A percentile compares a stretch with the other conserved stretches of the same genome.
Evolutionary conservation across 1,140 invertebrate species (phyloP).

Genomic region (Zaprionus ghesquierei): DNA sequence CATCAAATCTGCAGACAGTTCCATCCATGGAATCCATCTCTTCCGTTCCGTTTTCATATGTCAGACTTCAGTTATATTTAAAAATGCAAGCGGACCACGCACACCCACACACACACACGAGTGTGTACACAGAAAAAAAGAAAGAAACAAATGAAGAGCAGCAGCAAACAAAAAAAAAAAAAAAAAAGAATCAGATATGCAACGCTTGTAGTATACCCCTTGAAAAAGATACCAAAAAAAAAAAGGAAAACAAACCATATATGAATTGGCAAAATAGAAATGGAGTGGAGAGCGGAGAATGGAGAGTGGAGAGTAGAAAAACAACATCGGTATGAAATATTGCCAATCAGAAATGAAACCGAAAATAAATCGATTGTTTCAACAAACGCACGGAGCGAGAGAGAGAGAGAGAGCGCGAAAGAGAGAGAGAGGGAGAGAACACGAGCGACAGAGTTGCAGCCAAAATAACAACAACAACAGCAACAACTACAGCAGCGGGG

Average conservation of each 20-base stretch:
- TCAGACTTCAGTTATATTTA: constrained; percentile 25
- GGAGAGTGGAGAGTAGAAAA: constrained; percentile 26
- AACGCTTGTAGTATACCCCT: constrained; percentile 6
- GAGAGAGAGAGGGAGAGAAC: constrained; percentile 12
- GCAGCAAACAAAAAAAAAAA: constrained; percentile 15
- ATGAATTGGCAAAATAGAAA: background rate
- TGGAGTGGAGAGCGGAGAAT: background rate
- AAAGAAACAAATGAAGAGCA: constrained; percentile 7
- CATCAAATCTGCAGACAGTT: constrained; percentile 14
- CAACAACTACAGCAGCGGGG: constrained; percentile 11
- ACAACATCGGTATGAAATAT: constrained; percentile 73
- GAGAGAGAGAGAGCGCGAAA: background rate
- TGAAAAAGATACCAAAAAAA: constrained; percentile 13
- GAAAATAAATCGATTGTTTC: constrained; percentile 82
- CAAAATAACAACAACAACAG: constrained; percentile 44
- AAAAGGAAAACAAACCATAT: background rate
- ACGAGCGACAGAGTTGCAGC: constrained; percentile 44
- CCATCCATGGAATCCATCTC: constrained; percentile 1
- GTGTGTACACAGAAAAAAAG: background rate
- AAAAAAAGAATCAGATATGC: constrained; percentile 36
- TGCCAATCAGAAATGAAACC: constrained; percentile 82
- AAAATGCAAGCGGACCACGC: constrained; percentile 35
- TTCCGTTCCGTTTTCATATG: constrained; percentile 10
- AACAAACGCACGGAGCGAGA: constrained; percentile 52
- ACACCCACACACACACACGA: background rate